These are phyloP conservation scores for Limnothrissa miodon DNA, from an alignment of 2,113 vertebrate species.

Conservation along the genomic window DNA sequence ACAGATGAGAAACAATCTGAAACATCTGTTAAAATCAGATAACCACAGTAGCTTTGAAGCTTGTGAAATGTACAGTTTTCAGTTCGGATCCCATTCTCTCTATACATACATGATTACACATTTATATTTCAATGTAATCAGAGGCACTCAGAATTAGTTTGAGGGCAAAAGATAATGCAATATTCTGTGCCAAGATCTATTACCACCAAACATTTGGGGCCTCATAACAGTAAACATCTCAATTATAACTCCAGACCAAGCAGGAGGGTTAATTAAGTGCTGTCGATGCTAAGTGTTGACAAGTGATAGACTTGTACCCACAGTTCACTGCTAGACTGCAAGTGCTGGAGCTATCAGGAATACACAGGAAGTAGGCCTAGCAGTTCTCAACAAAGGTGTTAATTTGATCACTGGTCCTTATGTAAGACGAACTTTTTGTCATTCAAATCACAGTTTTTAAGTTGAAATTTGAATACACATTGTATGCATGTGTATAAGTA, in stretches of 20 bases:
- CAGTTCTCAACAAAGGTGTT: conserved; percentile 36
- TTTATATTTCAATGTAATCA: neutral
- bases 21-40: no score
- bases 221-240: neutral
- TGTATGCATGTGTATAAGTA: neutral
- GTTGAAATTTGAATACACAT: no score
- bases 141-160: neutral
- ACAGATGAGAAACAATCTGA: neutral
- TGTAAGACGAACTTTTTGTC: conserved; percentile 47
- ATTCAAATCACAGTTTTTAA: conserved; percentile 16
- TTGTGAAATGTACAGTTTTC: neutral
- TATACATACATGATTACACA: neutral
- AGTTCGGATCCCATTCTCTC: neutral
- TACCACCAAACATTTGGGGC: neutral
- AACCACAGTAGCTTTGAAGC: no score
- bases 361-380: conserved; percentile 28
- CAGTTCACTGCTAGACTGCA: neutral
- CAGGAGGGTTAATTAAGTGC: conserved; percentile 23
- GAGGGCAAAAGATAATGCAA: neutral
- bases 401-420: conserved; percentile 49
- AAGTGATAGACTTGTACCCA: conserved; percentile 27
- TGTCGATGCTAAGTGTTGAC: neutral
- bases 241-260: neutral
- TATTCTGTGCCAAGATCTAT: neutral
- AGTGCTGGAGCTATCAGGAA: conserved; percentile 20